A percentile compares a stretch with the other conserved stretches of the same genome.
Conservation (phyloP, 2,888 invertebrate genomes). For the Strigamia maritima region DNA sequence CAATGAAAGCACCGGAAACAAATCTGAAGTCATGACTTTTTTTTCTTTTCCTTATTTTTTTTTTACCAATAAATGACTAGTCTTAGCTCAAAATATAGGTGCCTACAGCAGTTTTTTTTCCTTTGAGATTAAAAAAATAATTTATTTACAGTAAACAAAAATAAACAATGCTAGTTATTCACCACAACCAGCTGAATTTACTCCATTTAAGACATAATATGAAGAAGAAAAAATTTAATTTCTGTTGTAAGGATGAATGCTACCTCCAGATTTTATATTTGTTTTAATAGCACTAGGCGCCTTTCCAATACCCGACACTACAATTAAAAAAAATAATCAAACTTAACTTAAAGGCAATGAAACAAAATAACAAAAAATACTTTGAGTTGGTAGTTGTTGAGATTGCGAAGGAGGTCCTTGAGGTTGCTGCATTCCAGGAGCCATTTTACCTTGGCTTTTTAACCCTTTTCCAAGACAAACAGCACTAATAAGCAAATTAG, state of each 20-base stretch:
- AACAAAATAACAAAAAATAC: not conserved
- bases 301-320: slow-evolving; percentile 55
- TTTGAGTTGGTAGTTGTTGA: not conserved
- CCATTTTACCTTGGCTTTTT: slow-evolving; percentile 41
- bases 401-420: not conserved
- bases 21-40: slow-evolving; percentile 18
- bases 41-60: not conserved
- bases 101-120: no score
- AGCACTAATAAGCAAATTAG: slow-evolving; percentile 41
- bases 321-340: not conserved
- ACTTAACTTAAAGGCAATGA: not conserved
- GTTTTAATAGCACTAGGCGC: slow-evolving; percentile 88
- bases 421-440: slow-evolving; percentile 12
- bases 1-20: not conserved
- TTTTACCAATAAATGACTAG: not conserved
- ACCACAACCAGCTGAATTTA: no score
- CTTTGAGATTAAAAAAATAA: no score
- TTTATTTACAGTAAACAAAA: no score
- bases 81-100: not conserved
- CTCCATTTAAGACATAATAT: no score
- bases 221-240: not conserved
- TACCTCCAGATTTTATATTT: slow-evolving; percentile 84
- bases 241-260: slow-evolving; percentile 73
- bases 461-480: slow-evolving; percentile 42
- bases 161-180: not conserved